These are phyloP conservation scores for Lepidurus packardi DNA, from an alignment of 1,140 invertebrate species.

Conservation along the genomic window DNA sequence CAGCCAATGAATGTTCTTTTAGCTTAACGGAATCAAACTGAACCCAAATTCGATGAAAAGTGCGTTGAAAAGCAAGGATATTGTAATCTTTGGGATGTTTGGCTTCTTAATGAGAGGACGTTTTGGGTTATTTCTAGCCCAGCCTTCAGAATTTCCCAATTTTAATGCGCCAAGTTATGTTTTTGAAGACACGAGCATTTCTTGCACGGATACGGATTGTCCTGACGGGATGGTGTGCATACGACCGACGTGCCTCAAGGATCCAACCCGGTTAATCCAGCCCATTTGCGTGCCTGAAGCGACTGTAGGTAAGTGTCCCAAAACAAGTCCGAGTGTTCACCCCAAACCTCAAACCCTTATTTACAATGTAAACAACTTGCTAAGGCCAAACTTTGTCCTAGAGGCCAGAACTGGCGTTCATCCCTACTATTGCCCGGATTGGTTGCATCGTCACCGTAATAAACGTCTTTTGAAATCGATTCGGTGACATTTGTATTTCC, in stretches of 20 bases:
- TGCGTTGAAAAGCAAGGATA: not conserved
- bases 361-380: too few species aligned
- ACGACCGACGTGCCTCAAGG: not conserved
- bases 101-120: not conserved
- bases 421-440: not conserved
- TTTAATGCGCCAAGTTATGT: conserved; percentile 17
- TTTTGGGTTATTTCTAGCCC: not conserved
- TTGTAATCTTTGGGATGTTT: not conserved
- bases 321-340: not conserved
- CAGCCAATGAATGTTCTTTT: too few species aligned
- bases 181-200: conserved; percentile 10
- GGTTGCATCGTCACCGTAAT: not conserved
- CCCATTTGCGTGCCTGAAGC: conserved; percentile 1
- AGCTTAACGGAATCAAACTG: too few species aligned
- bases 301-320: not conserved
- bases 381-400: not conserved
- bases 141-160: not conserved
- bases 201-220: conserved; percentile 11
- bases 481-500: conserved; percentile 10
- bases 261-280: not conserved
- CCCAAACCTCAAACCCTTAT: too few species aligned
- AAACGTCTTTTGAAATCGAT: not conserved
- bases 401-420: not conserved
- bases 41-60: too few species aligned
- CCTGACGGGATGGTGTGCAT: not conserved